Evolutionary conservation across 2,113 vertebrate genomes (phyloP), one percentile per base, ranked within the genome.

Genomic region (Fukomys damarensis): DNA sequence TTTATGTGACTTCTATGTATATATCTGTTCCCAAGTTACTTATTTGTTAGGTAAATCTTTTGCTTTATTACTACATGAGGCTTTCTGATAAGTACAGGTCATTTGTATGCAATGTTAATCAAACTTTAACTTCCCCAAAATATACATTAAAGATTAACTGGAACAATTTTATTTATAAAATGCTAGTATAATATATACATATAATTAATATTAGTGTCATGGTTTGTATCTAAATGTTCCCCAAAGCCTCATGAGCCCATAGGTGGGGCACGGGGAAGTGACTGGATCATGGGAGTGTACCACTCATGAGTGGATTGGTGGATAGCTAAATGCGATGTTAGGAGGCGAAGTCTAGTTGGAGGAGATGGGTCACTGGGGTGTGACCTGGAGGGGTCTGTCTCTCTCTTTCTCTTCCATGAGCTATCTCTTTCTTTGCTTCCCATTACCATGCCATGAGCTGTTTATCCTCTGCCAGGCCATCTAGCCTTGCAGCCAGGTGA

Each of bases 11-110:
- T 94, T 77, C 56, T 52, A 52, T 72, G 24, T 17, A 87, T 66
- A 16, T 43, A 84, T 84, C 61, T 28, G 17, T 77, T 49, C 12
- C 35, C 35, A 90, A 65, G 30, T 65, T 93, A 84, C 41, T 52
- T 86, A 91, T n/a, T 74, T 77, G 9, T 80, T 54, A 94, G 49
- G 68, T 66, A 66, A 86, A 85, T 12, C 14, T 52, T 91, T 56
- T 85, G 52, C n/a, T 89, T 92, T 90, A 95, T 38, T 87, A 79
- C 16, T 35, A 88, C 26, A 92, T 58, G 24, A 85, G 77, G 17
- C 10, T 88, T 61, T 77, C n/a, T 32, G 43, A 49, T 74, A 80
- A 87, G 5, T 32, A 61, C 26, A 70, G 20, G 70, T 56, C 30
- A 26, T 65, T 82, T n/a, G 17, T 90, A 2, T 82, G 32, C n/a